Evolutionary conservation across 2,113 vertebrate species (phyloP), one percentile per base, ranked within the genome.

Genomic region (Bothrops jararaca): DNA sequence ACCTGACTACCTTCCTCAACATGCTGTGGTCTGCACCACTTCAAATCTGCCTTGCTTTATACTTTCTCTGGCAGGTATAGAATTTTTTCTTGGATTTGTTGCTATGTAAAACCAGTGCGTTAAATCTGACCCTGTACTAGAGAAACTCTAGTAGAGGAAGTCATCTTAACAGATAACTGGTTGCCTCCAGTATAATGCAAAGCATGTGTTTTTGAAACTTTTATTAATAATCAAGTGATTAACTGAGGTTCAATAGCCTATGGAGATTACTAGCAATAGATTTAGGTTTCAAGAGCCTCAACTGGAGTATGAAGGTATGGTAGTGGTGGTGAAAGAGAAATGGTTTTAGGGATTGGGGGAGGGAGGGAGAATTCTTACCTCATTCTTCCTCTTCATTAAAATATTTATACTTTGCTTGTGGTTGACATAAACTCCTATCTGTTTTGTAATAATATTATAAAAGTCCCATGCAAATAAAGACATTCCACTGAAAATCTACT

Each of bases 11-110:
- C 50, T 99, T 98, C 97, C 98, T 99, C 94, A 99, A 98, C 96
- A 98, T 99, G 98, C 53, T 99, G 95, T 99, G 99, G 99, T 99
- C 99, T n/a, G 98, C 98, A 0, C 99, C 99, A 0, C 97, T 99
- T 92, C 99, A 99, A 98, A 99, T 99, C 89, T 91, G 97, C 88
- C 97, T 99, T 91, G 98, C 99, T 0, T 97, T 99, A 0, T 99
- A 98, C 96, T 99, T 99, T 95, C 98, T 99, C 29, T 99, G 99
- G 99, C 94, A 98, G 99, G 99, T 99, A 97, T 42, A 88, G 56
- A 69, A 23, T 2, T 9, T 54, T 80, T 29, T 86, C 12, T 39
- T 3, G 56, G 85, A 0, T 86, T 11, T 60, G 9, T 15, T 56
- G 29, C 48, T 52, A 12, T 64, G 26, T 24, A n/a, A 12, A 88